Base-by-base conservation (phyloP, 2,113 vertebrate species). In the Mohoua ochrocephala region DNA sequence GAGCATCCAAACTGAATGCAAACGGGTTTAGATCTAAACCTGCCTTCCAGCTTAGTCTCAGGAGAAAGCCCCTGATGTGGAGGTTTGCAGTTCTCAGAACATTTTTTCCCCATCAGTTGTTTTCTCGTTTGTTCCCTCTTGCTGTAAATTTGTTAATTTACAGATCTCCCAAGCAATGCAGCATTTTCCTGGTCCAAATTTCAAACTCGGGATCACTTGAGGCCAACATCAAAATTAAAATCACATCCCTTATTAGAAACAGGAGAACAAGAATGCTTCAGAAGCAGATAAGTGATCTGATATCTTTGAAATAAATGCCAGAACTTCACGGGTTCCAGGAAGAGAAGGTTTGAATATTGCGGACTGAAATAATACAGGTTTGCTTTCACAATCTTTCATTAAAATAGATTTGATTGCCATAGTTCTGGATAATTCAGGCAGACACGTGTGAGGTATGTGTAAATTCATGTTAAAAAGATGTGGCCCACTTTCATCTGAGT, bases 251-350 rank as follows among this genome's bases (percentile, higher is more conserved):
- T 83, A 30, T 54, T 87, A 84, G 68, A 74, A 75, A 63, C 0
- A n/a, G 18, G 52, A 74, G 54, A 88, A 57, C 13, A 59, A 50
- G 75, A 53, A 86, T 44, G 59, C 67, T 68, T 92, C 71, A 73
- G 63, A 93, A 84, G 54, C 41, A 76, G 41, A 10, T 60, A 91
- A 89, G 35, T 21, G 52, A 75, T 68, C 14, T 9, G 54, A 65
- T 88, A 39, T 56, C 57, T 87, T 77, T 41, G 42, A 95, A 84
- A 80, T 35, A 67, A 74, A 70, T 67, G 73, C 47, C 79, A 93
- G 59, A 84, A 81, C 35, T 61, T 65, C 0, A 0, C 3, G 0
- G 0, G 24, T 91, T 93, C 52, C 42, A 20, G 68, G 64, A 88
- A 42, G 67, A 54, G 42, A 22, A 22, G 33, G 31, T 57, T 57